Base-by-base conservation (phyloP, 1,140 invertebrate genomes). In the Gryllus bimaculatus region DNA sequence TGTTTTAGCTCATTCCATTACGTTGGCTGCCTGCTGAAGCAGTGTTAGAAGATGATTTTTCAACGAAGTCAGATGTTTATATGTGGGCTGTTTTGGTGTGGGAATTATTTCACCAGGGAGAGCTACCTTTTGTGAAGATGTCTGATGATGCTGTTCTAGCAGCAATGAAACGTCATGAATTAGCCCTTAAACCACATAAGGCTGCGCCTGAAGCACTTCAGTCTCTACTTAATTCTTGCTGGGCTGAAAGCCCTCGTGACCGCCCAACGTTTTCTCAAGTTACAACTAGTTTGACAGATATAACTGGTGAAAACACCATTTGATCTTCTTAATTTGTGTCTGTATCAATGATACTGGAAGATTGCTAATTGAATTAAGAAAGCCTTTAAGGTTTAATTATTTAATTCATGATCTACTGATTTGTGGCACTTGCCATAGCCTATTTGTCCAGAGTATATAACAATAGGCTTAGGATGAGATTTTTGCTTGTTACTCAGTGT, bases 11-110 rank as follows among this genome's bases (percentile, higher is more conserved):
- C 66, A 88, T 96, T 39, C 94, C 95, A 0, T 84, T 96, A 13
- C 88, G 96, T 81, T 98, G 96, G 96, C 83, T 97, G 83, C 93
- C 96, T 0, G 90, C 92, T 21, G 96, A 98, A 85, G 95, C 94
- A 3, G 92, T 96, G 0, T 89, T 94, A 80, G 95, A 97, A 85
- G 95, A 96, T 81, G 95, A 96, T 81, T 97, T 94, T 84, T 96
- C 96, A 0, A 95, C 93, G 8, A 96, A 98, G 84, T 97, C 95
- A 84, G 97, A 98, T 85, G 94, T 98, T 0, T 99, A 96, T 88
- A 93, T 95, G 80, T 98, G 93, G 84, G 95, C 93, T 0, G 94
- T 94, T 18, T 88, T 97, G 1, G 90, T 96, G 47, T 98, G 95
- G 95, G 97, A 99, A 86, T 91, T 97, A 20, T 95, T 96, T 84